Conservation (phyloP, 2,797 vertebrate species). For the Tinamus major region DNA sequence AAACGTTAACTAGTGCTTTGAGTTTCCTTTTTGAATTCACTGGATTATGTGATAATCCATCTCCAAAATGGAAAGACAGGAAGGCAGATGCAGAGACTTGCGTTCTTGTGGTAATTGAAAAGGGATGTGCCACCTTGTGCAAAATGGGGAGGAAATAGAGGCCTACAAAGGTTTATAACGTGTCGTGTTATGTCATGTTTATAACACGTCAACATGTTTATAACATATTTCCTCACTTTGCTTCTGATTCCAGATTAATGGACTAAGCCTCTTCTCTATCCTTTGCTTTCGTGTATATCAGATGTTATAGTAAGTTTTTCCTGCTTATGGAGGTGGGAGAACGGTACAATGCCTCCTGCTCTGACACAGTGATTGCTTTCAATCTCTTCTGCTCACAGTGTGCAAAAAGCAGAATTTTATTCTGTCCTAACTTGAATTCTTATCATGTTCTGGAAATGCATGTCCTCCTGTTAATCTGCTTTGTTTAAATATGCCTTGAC, state of each 20-base stretch:
- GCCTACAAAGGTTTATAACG: neutral
- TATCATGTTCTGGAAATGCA: neutral
- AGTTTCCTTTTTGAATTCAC: neutral
- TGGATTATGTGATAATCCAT: neutral
- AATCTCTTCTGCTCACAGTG: neutral
- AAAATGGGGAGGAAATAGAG: rapidly evolving
- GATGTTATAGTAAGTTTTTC: neutral
- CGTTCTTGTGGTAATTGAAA: neutral
- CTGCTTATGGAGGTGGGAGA: neutral
- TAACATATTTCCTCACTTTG: neutral
- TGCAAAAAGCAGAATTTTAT: neutral
- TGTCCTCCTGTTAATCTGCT: neutral
- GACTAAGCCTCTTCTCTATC: neutral
- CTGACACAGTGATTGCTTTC: neutral
- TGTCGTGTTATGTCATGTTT: neutral
- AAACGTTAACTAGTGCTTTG: neutral
- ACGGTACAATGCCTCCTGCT: neutral
- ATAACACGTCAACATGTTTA: neutral
- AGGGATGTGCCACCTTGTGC: neutral
- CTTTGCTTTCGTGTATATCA: neutral
- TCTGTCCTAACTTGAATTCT: neutral
- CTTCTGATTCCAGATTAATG: neutral
- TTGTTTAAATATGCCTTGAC: neutral
- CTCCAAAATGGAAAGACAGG: neutral
- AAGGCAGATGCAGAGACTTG: neutral